These are phyloP conservation scores for Siniperca scherzeri DNA, from an alignment of 2,797 vertebrate genomes.

Conservation along the genomic window DNA sequence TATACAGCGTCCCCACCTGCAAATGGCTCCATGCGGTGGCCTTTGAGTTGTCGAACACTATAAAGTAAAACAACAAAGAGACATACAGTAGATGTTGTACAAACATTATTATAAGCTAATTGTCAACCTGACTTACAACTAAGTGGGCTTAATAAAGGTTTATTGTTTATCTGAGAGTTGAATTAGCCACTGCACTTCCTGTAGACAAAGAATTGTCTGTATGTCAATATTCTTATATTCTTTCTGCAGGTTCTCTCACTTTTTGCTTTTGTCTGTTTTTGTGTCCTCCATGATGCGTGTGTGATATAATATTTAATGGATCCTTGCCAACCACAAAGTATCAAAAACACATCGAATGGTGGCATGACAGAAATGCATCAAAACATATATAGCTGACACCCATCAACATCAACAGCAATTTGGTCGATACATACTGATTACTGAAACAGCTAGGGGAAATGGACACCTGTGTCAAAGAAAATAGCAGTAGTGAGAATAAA, in stretches of 20 bases:
- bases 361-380: conserved; percentile 18
- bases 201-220: neutral
- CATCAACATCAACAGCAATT: conserved; percentile 31
- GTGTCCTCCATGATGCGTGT: neutral
- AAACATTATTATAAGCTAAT: conserved; percentile 64
- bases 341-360: conserved; percentile 26
- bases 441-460: conserved; percentile 21
- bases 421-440: neutral
- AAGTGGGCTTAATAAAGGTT: conserved; percentile 25
- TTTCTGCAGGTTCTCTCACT: conserved; percentile 1
- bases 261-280: conserved; percentile 1
- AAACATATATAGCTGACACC: conserved; percentile 20
- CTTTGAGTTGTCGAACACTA: conserved; percentile 58
- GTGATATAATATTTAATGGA: conserved; percentile 22
- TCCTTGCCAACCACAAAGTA: conserved; percentile 36
- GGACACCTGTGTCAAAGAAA: neutral
- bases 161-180: conserved; percentile 23
- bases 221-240: neutral
- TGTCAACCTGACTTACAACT: conserved; percentile 50
- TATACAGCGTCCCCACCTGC: conserved; percentile 58
- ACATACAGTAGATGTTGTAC: conserved; percentile 50
- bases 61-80: conserved; percentile 65
- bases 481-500: neutral
- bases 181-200: neutral
- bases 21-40: conserved; percentile 65